Conservation (phyloP, 2,888 invertebrate species). For the Tetranychus truncatus region DNA sequence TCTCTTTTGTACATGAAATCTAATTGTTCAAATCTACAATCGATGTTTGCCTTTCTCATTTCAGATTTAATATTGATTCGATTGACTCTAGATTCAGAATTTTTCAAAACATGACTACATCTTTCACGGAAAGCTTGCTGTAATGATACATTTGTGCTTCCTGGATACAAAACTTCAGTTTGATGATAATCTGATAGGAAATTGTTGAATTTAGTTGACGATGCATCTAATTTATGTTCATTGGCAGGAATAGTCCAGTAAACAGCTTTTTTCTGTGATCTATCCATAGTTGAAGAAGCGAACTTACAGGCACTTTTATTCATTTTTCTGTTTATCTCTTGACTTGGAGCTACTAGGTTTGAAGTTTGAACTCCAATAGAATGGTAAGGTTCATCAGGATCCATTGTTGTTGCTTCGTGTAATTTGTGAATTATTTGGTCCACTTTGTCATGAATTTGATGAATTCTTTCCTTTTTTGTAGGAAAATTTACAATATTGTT, state of each 20-base stretch:
- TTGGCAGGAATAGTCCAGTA: background rate
- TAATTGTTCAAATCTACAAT: conserved; percentile 13
- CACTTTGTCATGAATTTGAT: background rate
- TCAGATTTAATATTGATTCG: conserved; percentile 14
- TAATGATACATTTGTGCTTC: background rate
- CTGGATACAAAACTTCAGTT: background rate
- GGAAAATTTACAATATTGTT: no score
- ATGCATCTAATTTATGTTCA: background rate
- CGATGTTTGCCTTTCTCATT: conserved; percentile 14
- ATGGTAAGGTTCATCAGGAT: background rate
- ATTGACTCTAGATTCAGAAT: conserved; percentile 14
- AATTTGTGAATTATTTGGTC: background rate
- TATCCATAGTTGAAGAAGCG: background rate
- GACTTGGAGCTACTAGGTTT: background rate
- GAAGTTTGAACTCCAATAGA: background rate
- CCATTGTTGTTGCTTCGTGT: background rate
- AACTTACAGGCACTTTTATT: background rate
- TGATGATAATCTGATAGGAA: background rate
- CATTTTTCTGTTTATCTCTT: background rate
- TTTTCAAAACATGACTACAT: conserved; percentile 11
- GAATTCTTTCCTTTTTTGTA: background rate
- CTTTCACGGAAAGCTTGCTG: conserved; percentile 14
- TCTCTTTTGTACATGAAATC: background rate
- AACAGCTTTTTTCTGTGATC: background rate
- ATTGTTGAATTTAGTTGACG: background rate